Evolutionary conservation across 2,888 invertebrate genomes (phyloP).

Genomic region (Ichneumoninae sp.): DNA sequence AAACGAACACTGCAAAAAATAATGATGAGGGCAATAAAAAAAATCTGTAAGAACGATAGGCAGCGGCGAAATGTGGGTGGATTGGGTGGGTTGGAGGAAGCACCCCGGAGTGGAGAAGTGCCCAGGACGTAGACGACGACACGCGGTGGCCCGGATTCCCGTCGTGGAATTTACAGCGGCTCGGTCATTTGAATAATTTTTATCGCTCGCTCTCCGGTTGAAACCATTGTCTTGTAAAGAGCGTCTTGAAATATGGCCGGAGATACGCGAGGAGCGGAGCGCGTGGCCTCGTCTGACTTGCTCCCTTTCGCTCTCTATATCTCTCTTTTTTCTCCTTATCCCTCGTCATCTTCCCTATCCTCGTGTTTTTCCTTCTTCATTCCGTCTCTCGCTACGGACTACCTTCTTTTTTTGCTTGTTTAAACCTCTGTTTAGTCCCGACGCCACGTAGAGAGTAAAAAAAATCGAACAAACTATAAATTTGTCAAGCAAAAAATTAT

Average conservation of each 20-base stretch:
- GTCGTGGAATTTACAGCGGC: conserved; percentile 72
- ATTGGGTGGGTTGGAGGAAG: conserved; percentile 35
- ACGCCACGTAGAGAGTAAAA: not conserved
- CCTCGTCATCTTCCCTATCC: conserved; percentile 44
- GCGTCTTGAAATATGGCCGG: conserved; percentile 79
- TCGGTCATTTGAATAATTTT: conserved; percentile 81
- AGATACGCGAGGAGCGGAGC: conserved; percentile 75
- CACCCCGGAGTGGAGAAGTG: conserved; percentile 62
- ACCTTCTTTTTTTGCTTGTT: not conserved
- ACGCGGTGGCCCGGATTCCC: conserved; percentile 69
- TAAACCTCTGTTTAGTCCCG: not conserved
- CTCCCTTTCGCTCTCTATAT: conserved; percentile 34
- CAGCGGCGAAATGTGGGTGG: conserved; percentile 61
- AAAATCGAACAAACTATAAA: not conserved
- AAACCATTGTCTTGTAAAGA: conserved; percentile 82
- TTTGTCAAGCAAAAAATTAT: not conserved
- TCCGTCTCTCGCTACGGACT: not conserved
- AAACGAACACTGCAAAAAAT: conserved; percentile 30
- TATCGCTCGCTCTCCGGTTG: conserved; percentile 77
- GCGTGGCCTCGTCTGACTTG: conserved; percentile 62
- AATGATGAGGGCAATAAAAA: conserved; percentile 25
- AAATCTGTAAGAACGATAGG: conserved; percentile 45
- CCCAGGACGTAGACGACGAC: conserved; percentile 58
- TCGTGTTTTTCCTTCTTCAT: conserved; percentile 28
- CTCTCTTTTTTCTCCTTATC: conserved; percentile 49